phyloP scores from a whole-genome alignment of 2,797 vertebrate species.

The Falco berigora region DNA sequence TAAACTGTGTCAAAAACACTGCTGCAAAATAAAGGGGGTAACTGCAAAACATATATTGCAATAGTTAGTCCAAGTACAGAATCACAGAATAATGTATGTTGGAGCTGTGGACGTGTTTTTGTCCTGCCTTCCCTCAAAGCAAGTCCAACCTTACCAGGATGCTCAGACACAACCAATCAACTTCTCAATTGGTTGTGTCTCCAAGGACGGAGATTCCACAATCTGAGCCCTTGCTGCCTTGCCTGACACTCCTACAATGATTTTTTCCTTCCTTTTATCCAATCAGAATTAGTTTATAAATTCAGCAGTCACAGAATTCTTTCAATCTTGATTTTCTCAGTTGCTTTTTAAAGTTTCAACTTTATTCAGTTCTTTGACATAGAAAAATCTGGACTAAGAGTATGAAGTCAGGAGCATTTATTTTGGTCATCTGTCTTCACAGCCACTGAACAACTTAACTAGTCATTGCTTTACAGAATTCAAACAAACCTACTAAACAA shows the following conservation, averaged over 20 bases:
- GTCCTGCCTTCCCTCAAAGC: background rate
- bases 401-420: background rate
- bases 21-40: background rate
- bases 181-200: background rate
- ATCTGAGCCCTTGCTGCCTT: background rate
- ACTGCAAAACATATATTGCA: background rate
- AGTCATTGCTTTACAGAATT: background rate
- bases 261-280: background rate
- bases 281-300: background rate
- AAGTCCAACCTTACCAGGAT: background rate
- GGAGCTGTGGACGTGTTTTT: background rate
- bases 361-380: background rate
- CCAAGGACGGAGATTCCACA: background rate
- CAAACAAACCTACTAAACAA: background rate
- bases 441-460: background rate
- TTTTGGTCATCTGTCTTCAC: background rate
- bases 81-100: background rate
- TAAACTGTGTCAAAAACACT: background rate
- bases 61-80: background rate
- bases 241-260: background rate
- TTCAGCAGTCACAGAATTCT: background rate
- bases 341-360: background rate
- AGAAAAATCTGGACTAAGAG: background rate
- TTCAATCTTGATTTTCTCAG: background rate
- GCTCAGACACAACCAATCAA: background rate